A percentile compares a stretch with the other conserved stretches of the same genome.
These are phyloP conservation scores for Onychorhynchus coronatus DNA, from an alignment of 2,113 vertebrate genomes.

Conservation along the genomic window DNA sequence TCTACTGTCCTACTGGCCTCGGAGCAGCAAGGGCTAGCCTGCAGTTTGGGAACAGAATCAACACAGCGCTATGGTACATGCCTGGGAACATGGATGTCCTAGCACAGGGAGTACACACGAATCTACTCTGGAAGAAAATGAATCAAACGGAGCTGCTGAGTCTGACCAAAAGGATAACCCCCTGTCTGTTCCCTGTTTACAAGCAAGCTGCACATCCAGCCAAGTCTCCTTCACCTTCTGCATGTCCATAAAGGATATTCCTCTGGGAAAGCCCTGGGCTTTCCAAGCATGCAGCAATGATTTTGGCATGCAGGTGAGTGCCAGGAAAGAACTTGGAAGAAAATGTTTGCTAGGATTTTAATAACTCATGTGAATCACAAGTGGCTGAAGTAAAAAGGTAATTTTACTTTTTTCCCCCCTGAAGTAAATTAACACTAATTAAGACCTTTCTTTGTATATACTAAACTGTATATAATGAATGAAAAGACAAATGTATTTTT, in stretches of 20 bases:
- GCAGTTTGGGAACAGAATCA: not conserved
- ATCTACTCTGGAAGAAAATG: not conserved
- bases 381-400: not conserved
- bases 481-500: not conserved
- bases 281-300: not conserved
- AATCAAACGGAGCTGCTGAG: not conserved
- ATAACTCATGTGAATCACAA: not conserved
- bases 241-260: not conserved
- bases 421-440: not conserved
- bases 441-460: not conserved
- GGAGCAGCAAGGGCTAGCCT: not conserved
- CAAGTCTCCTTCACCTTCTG: not conserved
- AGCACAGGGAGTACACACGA: not conserved
- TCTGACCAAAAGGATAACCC: not conserved
- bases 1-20: not conserved
- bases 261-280: not conserved
- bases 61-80: not conserved
- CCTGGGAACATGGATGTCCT: not conserved
- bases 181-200: not conserved
- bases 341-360: not conserved
- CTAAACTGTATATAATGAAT: not conserved
- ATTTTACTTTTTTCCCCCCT: accelerated
- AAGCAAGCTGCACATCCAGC: not conserved
- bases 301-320: not conserved
- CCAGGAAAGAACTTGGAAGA: not conserved